These are phyloP conservation scores for Bubo blakistoni DNA, from an alignment of 2,113 vertebrate species.

Conservation along the genomic window DNA sequence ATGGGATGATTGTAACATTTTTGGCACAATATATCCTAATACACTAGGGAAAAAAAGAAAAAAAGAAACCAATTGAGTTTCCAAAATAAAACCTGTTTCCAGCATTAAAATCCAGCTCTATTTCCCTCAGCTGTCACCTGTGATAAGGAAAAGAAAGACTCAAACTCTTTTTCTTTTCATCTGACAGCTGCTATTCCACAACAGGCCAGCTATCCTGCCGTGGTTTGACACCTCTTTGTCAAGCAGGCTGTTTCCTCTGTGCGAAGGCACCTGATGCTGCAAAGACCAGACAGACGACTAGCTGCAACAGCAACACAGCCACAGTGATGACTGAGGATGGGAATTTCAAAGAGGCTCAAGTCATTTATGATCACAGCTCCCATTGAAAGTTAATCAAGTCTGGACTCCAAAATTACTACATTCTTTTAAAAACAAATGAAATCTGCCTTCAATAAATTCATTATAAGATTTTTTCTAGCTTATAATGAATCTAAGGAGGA, in stretches of 20 bases:
- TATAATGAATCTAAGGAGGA: not conserved
- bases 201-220: not conserved
- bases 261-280: not conserved
- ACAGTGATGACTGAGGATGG: not conserved
- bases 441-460: not conserved
- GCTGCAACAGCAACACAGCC: not conserved
- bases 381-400: not conserved
- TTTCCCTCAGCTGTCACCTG: conserved; percentile 7
- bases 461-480: not conserved
- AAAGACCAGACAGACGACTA: not conserved
- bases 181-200: conserved; percentile 17
- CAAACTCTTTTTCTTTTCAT: not conserved
- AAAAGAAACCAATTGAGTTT: not conserved
- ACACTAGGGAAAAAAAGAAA: not conserved
- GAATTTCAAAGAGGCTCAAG: not conserved
- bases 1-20: not conserved
- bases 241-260: not conserved
- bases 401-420: not conserved
- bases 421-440: not conserved
- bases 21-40: not conserved
- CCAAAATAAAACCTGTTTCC: not conserved
- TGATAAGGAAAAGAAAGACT: not conserved
- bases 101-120: not conserved
- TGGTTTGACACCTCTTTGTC: conserved; percentile 15
- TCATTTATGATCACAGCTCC: not conserved